Base-by-base conservation (phyloP, 1,140 invertebrate species). In the Orius insidiosus region DNA sequence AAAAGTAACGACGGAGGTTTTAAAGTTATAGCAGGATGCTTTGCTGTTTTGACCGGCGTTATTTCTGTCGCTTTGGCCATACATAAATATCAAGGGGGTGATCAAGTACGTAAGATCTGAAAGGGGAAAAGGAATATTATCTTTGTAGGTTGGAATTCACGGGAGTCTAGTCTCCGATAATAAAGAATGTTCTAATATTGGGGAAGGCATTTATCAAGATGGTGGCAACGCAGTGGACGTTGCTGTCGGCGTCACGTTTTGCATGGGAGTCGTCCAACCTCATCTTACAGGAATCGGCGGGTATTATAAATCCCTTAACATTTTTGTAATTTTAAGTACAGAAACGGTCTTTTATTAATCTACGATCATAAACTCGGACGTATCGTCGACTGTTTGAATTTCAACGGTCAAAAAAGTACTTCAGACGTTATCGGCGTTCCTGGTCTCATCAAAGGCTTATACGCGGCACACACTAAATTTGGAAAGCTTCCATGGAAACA, bases 91-190 rank as follows among this genome's bases (percentile, higher is more conserved):
- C 34, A 38, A 15, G 18, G 36, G 24, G 9, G 11, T 2, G 32
- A 16, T 10, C 34, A 47, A 42, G 32, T 15, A 38, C n/a, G n/a
- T n/a, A n/a, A n/a, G n/a, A n/a, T n/a, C n/a, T n/a, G n/a, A n/a
- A n/a, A n/a, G n/a, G n/a, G n/a, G n/a, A n/a, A n/a, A n/a, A n/a
- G 9, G 9, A 2, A 34, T 46, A 13, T 55, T 46, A 53, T 45
- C 42, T 46, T 54, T 53, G 0, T 15, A 80, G 78, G 67, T 80
- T 49, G 68, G 70, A 44, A 69, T 71, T 8, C 78, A 83, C 67
- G 81, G 80, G 34, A 78, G 76, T 52, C 79, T 85, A 40, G 75
- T 77, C 3, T 73, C 78, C 31, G 79, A 81, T 53, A 74, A 70
- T 55, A 61, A 67, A 49, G 66, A 73, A 56, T 86, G 83, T 63